These are phyloP conservation scores for Pogonomyrmex californicus DNA, from an alignment of 1,140 invertebrate species.

Conservation along the genomic window DNA sequence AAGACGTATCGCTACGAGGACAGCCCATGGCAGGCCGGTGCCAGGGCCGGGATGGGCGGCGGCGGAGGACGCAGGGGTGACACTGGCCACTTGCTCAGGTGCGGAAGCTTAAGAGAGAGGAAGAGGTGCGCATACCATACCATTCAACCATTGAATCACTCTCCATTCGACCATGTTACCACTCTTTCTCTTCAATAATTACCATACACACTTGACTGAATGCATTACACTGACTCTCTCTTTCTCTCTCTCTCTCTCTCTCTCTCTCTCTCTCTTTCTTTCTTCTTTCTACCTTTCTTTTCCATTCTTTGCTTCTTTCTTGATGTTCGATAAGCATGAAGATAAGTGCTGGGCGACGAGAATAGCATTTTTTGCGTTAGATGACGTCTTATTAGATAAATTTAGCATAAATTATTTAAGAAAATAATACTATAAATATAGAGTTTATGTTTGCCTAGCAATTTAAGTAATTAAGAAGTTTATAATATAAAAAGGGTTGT, in stretches of 20 bases:
- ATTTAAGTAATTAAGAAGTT: not conserved
- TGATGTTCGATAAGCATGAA: conserved; percentile 4
- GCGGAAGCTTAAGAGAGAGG: conserved; percentile 88
- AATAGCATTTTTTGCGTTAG: not conserved
- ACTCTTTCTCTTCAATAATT: conserved; percentile 68
- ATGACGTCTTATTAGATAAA: not conserved
- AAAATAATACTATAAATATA: not conserved
- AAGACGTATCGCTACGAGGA: conserved; percentile 98
- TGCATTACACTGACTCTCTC: conserved; percentile 67
- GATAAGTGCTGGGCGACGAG: not conserved
- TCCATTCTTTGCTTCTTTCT: not conserved
- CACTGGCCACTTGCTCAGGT: conserved; percentile 97
- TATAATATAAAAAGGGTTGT: not conserved
- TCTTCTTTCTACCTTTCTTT: not conserved
- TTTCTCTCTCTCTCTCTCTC: conserved; percentile 58
- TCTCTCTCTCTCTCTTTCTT: not conserved
- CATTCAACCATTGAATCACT: conserved; percentile 83
- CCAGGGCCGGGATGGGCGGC: conserved; percentile 78
- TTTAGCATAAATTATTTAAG: conserved; percentile 9
- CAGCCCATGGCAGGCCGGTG: conserved; percentile 94
- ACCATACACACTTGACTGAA: conserved; percentile 56
- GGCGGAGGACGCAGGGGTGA: conserved; percentile 90
- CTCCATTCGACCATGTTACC: conserved; percentile 81
- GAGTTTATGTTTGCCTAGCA: not conserved
- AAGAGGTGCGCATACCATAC: conserved; percentile 87